These are phyloP conservation scores for Scolanthus callimorphus DNA, from an alignment of 92 coral and sea anemone species.

Conservation along the genomic window DNA sequence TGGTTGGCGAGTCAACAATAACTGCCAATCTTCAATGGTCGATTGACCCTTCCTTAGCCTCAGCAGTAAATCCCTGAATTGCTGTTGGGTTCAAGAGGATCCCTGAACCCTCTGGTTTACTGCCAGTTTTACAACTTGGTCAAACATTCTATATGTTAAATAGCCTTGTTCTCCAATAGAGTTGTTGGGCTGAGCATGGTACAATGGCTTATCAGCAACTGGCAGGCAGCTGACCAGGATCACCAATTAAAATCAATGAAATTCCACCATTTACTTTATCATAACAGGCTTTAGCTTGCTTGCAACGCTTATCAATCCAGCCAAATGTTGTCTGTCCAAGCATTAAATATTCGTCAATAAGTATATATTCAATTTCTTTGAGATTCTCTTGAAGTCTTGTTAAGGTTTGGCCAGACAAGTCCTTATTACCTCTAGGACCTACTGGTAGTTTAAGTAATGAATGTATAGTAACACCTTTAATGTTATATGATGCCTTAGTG, in stretches of 20 bases:
- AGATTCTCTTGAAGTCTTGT: constrained; percentile 32
- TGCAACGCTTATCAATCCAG: constrained; percentile 27
- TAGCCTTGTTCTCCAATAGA: constrained; percentile 42
- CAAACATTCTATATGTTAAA: constrained; percentile 25
- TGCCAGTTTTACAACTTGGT: constrained; percentile 12
- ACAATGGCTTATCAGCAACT: constrained; percentile 35
- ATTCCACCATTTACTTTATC: constrained; percentile 29
- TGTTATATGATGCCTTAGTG: constrained; percentile 43
- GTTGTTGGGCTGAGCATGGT: constrained; percentile 33
- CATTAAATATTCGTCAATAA: constrained; percentile 46
- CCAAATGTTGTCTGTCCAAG: constrained; percentile 38
- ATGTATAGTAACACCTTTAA: constrained; percentile 50
- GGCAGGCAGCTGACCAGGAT: constrained; percentile 47
- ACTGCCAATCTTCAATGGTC: constrained; percentile 19
- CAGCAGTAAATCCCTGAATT: constrained; percentile 26
- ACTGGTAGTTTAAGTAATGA: constrained; percentile 50
- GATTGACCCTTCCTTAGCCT: constrained; percentile 14
- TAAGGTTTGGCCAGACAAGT: constrained; percentile 52
- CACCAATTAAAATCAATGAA: constrained; percentile 23
- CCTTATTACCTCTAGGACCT: constrained; percentile 28
- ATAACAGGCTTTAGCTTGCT: constrained; percentile 20
- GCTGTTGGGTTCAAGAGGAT: constrained; percentile 19
- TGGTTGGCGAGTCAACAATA: constrained; percentile 22
- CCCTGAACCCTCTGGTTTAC: constrained; percentile 50
- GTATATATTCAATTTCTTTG: constrained; percentile 39